Base-by-base conservation (phyloP, 2,888 invertebrate species). In the Petrolisthes cinctipes region DNA sequence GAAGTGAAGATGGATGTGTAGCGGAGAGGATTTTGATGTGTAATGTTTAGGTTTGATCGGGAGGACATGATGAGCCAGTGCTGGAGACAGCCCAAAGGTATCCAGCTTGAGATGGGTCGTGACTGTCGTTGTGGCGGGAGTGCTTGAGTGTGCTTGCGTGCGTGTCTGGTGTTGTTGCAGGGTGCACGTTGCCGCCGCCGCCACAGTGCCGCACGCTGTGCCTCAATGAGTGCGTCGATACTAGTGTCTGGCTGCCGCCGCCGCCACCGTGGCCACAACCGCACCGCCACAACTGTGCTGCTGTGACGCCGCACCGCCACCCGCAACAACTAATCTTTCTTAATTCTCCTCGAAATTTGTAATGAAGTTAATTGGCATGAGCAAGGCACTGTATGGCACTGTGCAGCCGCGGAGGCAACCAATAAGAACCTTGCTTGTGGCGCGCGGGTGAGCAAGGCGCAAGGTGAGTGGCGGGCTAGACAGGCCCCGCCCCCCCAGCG, bases 161-260 rank as follows among this genome's bases (percentile, higher is more conserved):
- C 37, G 76, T 82, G 51, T 51, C 54, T 53, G 17, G 83, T 83
- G 83, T 75, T 87, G 83, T 83, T 79, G 80, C 75, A 87, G 68
- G 73, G 84, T 83, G 57, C 83, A 79, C 83, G 79, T 81, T 81
- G 68, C 56, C 56, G 81, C 80, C 71, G 85, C 71, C 71, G 83
- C 83, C 75, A 79, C 84, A 57, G 84, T 81, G 86, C 80, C 80
- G 81, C 81, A 86, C 86, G 56, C 71, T 81, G 73, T 81, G 73
- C 75, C 75, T 86, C 86, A 86, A 86, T 86, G 86, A 83, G 87
- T 80, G 87, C 84, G 87, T 87, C 87, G 87, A 87, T 87, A 87
- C 83, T 73, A 66, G 68, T 83, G 87, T 87, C 87, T 87, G 83
- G 87, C 79, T 53, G 54, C 61, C 51, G 81, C 68, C 61, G 51